Evolutionary conservation across 1,140 invertebrate genomes (phyloP).

Genomic region (Littorina saxatilis): DNA sequence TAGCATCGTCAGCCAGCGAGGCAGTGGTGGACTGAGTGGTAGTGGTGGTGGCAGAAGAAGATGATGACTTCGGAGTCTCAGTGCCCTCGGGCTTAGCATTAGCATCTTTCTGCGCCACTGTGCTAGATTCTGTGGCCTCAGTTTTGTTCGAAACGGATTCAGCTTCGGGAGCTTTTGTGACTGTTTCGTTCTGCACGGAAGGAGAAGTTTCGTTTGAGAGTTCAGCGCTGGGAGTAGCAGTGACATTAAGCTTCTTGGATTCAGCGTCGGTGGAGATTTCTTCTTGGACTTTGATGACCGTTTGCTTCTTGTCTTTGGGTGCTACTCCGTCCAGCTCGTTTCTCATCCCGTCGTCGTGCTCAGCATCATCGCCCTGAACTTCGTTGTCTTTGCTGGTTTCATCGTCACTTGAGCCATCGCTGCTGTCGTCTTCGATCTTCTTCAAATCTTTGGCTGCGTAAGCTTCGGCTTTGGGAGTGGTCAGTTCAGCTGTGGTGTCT

Average conservation of each 20-base stretch:
- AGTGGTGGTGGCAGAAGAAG: no score
- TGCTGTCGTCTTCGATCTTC: not conserved
- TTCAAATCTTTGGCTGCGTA: constrained; percentile 5
- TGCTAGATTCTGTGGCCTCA: no score
- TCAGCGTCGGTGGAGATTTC: not conserved
- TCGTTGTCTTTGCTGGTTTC: not conserved
- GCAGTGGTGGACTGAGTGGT: no score
- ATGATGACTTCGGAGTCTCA: no score
- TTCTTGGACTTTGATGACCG: constrained; percentile 1
- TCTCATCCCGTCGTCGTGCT: not conserved
- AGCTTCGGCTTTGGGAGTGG: not conserved
- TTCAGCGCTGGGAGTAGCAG: not conserved
- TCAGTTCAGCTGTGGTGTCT: not conserved
- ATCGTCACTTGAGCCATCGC: not conserved
- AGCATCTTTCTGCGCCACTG: no score
- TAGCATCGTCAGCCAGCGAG: no score
- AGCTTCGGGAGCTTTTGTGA: no score
- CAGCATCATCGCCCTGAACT: not conserved
- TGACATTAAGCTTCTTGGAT: not conserved
- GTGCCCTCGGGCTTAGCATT: no score
- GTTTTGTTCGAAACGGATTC: no score
- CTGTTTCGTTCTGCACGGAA: not conserved
- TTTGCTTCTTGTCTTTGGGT: not conserved
- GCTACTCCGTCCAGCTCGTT: not conserved
- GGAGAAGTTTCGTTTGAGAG: not conserved